Evolutionary conservation across 2,113 vertebrate genomes (phyloP).

Genomic region (Hydropotes inermis): DNA sequence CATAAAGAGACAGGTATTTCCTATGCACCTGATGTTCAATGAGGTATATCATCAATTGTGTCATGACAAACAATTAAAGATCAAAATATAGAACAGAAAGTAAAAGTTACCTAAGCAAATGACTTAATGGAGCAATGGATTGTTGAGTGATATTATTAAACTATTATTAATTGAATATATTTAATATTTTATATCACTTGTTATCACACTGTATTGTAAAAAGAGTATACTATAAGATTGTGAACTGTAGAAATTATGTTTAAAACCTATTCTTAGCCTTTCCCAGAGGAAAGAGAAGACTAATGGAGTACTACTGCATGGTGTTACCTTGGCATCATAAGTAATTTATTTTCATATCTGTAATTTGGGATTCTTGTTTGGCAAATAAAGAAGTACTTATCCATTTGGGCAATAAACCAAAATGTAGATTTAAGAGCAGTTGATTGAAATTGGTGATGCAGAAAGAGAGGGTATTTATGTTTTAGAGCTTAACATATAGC

Average conservation of each 20-base stretch:
- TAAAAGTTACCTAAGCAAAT: neutral
- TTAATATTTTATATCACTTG: slow-evolving; percentile 56
- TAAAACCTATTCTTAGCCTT: neutral
- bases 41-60: neutral
- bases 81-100: neutral
- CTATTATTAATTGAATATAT: slow-evolving; percentile 66
- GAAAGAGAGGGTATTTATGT: slow-evolving; percentile 23
- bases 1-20: neutral
- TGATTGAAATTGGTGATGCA: neutral
- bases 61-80: neutral
- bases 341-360: slow-evolving; percentile 34
- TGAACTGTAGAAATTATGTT: slow-evolving; percentile 54
- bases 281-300: neutral
- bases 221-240: slow-evolving; percentile 13
- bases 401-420: slow-evolving; percentile 39
- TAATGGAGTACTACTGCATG: neutral
- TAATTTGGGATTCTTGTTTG: slow-evolving; percentile 45
- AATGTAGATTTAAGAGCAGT: slow-evolving; percentile 12
- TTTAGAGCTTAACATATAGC: slow-evolving; percentile 22
- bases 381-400: slow-evolving; percentile 52
- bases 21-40: neutral
- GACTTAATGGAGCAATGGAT: neutral
- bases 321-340: neutral
- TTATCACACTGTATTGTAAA: slow-evolving; percentile 60
- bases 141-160: slow-evolving; percentile 71